Base-by-base conservation (phyloP, 2,888 invertebrate species). In the Erebia palarica region DNA sequence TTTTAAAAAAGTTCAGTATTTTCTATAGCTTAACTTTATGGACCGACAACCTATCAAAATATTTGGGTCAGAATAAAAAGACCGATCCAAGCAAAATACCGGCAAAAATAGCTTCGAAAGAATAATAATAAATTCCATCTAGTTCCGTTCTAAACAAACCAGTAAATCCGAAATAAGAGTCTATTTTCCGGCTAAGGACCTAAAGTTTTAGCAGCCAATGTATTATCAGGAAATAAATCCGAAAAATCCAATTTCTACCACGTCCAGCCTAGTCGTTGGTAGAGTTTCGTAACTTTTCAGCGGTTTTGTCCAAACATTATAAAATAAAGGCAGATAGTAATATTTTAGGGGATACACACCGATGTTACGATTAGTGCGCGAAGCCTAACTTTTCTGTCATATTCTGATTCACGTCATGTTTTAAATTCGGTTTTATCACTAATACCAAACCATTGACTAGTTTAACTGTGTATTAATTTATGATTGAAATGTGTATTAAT, bases 161-260 rank as follows among this genome's bases (percentile, higher is more conserved):
- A 66, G 66, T 66, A 66, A 66, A 66, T 66, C 58, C 47, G 21
- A 66, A 66, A 66, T 66, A 66, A 66, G 58, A 66, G 66, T 58
- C 66, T 47, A 66, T 66, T 66, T 44, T 27, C 47, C 36, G 18
- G 36, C 65, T 65, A 65, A 65, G 65, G 53, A 66, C 58, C 66
- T 71, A 71, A 71, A 71, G 68, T 47, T 71, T 71, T 71, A 71
- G 71, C 59, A 68, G 68, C 68, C 71, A 51, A 58, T 68, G 71
- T 44, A 47, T 70, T 70, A 70, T 70, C 47, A 53, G 61, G 60
- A 66, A 71, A 71, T 71, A 66, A 58, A 66, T 58, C 10, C 47
- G 66, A 66, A 66, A 66, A 47, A 58, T 66, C 68, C 60, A 36
- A 70, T 67, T 70, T 73, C 58, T 65, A 58, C 57, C 65, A 13